Conservation (phyloP, 1,140 invertebrate genomes). For the Bombyx mori region DNA sequence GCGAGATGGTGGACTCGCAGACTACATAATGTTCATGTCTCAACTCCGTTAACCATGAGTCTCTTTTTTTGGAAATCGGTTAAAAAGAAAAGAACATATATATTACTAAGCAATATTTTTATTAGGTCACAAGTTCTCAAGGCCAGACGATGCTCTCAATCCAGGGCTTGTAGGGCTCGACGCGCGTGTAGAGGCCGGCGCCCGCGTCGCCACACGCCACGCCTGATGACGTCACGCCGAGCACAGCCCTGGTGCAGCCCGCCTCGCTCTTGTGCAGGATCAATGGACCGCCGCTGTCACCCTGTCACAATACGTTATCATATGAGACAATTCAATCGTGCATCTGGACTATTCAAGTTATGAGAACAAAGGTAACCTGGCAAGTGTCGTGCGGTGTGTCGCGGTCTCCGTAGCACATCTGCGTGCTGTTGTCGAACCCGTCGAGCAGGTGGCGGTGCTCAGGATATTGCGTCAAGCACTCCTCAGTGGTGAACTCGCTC, state of each 20-base stretch:
- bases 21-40: no score
- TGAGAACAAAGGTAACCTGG: conserved; percentile 9
- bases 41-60: no score
- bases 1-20: no score
- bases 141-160: conserved; percentile 12
- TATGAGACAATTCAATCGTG: neutral
- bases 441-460: conserved; percentile 6
- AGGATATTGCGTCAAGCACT: conserved; percentile 7
- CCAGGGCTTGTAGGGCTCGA: conserved; percentile 7
- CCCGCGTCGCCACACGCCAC: conserved; percentile 1
- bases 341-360: neutral
- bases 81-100: conserved; percentile 10
- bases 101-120: conserved; percentile 8
- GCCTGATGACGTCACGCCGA: conserved; percentile 10
- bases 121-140: neutral
- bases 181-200: conserved; percentile 7
- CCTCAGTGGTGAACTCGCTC: conserved; percentile 9
- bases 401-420: conserved; percentile 22
- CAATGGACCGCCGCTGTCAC: conserved; percentile 22
- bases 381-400: conserved; percentile 16
- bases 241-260: neutral
- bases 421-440: conserved; percentile 14
- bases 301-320: conserved; percentile 20
- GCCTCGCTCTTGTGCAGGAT: conserved; percentile 24
- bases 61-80: neutral